Evolutionary conservation across 2,113 vertebrate genomes (phyloP), one percentile per base, ranked within the genome.

Genomic region (Eurystomus gularis): DNA sequence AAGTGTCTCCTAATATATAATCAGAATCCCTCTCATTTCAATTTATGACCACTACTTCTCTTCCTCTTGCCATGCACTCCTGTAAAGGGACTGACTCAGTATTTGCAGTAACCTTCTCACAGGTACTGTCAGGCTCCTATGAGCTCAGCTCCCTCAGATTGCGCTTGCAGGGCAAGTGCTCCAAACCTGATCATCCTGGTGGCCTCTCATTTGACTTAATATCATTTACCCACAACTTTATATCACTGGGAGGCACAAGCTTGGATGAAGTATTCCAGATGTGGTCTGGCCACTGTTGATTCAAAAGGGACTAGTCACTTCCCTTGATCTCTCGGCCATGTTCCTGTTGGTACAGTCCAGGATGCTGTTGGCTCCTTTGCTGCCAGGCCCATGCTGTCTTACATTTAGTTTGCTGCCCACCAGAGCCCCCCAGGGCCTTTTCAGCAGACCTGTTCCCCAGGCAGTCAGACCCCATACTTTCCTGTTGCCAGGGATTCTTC

Each of bases 101-200:
- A 15, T 64, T 64, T 69, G 11, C 2, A 1, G 7, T 35, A 54
- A 66, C 11, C 1, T 55, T 10, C 19, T 19, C 11, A 15, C 0
- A 1, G 17, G 9, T 55, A 42, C 51, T 54, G 26, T 3, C 17
- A 71, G 35, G 19, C 17, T 78, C 7, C 82, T 71, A 6, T 51
- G 29, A 71, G 15, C 25, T 64, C 6, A 82, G 3, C 3, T 70
- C 5, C 17, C 21, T 28, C 8, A 33, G 3, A 10, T 48, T 54
- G 26, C 54, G 29, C 25, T 60, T 33, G 26, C 18, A 83, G 6
- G 44, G 11, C 21, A 77, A 39, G 42, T 40, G 11, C 12, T 83
- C 42, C 17, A 16, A 13, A 39, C 37, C 51, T 64, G 33, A 39
- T 21, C 21, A 33, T 52, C 24, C 15, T 54, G 57, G 39, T 83